These are phyloP conservation scores for Amblyjoppa proteus DNA, from an alignment of 2,888 invertebrate species.

Conservation along the genomic window DNA sequence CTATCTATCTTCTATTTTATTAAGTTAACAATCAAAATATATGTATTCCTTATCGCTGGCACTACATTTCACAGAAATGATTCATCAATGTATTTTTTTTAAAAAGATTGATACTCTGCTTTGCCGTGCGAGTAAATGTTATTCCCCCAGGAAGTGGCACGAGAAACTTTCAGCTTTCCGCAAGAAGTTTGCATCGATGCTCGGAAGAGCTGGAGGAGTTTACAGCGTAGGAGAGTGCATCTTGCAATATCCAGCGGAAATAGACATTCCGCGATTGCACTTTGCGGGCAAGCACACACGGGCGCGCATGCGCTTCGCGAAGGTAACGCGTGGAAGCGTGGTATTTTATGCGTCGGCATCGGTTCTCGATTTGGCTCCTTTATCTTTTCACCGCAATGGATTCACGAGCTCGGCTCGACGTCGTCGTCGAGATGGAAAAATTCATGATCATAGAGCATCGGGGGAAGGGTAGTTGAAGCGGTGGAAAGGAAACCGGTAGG, in stretches of 20 bases:
- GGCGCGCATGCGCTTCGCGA: background rate
- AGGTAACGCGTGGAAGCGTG: background rate
- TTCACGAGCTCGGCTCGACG: conserved; percentile 16
- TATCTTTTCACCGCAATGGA: conserved; percentile 51
- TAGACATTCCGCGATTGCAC: conserved; percentile 46
- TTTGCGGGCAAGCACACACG: background rate
- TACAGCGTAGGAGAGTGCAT: conserved; percentile 36
- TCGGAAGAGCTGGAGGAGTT: background rate
- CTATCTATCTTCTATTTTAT: too few relatives aligned
- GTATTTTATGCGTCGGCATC: conserved; percentile 29
- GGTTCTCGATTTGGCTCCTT: conserved; percentile 54
- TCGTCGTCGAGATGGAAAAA: conserved; percentile 24
- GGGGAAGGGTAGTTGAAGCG: background rate
- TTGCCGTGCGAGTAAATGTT: background rate
- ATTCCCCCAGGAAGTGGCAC: conserved; percentile 1
- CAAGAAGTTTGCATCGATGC: background rate
- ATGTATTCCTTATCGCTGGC: too few relatives aligned
- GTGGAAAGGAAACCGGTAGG: conserved; percentile 49
- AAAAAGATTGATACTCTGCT: background rate
- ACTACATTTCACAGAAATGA: too few relatives aligned
- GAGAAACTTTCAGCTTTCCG: conserved; percentile 1
- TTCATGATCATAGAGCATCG: conserved; percentile 38
- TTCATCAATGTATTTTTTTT: background rate
- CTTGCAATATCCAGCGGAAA: conserved; percentile 49
- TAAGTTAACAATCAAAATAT: too few relatives aligned